A percentile compares a stretch with the other conserved stretches of the same genome.
Conservation (phyloP, 2,797 vertebrate species). For the Cyclopterus lumpus region DNA sequence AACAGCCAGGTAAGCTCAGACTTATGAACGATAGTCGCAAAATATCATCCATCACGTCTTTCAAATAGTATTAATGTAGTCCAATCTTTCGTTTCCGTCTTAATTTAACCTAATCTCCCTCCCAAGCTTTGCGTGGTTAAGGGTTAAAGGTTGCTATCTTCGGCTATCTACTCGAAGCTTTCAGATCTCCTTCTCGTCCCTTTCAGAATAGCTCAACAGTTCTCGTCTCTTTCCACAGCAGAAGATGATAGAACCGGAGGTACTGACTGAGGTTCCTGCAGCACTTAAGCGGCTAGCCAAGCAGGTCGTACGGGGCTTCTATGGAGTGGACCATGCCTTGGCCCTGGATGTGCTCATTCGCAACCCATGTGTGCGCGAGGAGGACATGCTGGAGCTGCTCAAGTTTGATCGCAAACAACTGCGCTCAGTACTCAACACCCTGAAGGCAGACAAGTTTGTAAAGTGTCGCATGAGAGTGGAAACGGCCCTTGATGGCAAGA, state of each 20-base stretch:
- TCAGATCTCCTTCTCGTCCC: background rate
- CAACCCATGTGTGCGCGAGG: slow-evolving; percentile 96
- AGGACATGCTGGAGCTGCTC: slow-evolving; percentile 98
- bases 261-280: slow-evolving; percentile 94
- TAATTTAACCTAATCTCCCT: background rate
- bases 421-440: slow-evolving; percentile 94
- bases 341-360: slow-evolving; percentile 97
- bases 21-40: background rate
- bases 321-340: slow-evolving; percentile 94
- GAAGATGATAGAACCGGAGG: slow-evolving; percentile 93
- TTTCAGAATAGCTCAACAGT: background rate
- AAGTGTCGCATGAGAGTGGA: slow-evolving; percentile 99
- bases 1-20: background rate
- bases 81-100: background rate
- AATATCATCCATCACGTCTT: background rate
- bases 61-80: background rate
- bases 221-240: slow-evolving; percentile 27
- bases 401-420: slow-evolving; percentile 98
- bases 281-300: slow-evolving; percentile 96
- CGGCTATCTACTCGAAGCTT: no score
- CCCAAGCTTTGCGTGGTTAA: background rate
- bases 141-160: no score
- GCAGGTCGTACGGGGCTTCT: slow-evolving; percentile 97
- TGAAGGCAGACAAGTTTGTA: slow-evolving; percentile 97
- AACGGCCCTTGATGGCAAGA: slow-evolving; percentile 95